Percentiles rank a stretch among this genome's conserved stretches.
Conservation (phyloP, 2,888 invertebrate genomes). For the Pristionchus entomophagus region DNA sequence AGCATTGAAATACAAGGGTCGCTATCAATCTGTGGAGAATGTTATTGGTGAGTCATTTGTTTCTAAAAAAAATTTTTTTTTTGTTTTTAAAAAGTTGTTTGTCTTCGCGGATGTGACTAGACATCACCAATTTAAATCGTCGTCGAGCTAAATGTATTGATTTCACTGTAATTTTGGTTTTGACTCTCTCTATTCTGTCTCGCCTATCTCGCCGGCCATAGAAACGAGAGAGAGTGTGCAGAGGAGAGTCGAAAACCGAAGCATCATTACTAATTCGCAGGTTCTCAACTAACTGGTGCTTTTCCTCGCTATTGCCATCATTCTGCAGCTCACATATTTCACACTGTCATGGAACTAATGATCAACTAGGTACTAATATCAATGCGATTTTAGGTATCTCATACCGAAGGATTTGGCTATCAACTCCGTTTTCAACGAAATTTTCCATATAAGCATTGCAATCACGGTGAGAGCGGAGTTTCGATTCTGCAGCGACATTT, state of each 20-base stretch:
- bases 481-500: too few relatives aligned
- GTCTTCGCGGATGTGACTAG: too few relatives aligned
- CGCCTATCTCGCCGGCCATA: too few relatives aligned
- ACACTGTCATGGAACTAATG: neutral
- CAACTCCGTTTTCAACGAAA: neutral
- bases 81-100: neutral
- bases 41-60: neutral
- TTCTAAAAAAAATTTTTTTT: too few relatives aligned
- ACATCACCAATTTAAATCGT: too few relatives aligned
- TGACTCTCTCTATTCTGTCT: neutral
- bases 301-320: neutral
- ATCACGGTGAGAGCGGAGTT: slow-evolving; percentile 9
- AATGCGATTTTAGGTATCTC: neutral
- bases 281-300: neutral
- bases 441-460: neutral
- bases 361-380: neutral
- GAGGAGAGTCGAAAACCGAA: too few relatives aligned
- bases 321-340: neutral
- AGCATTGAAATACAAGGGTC: neutral
- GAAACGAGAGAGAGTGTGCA: too few relatives aligned
- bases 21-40: slow-evolving; percentile 39
- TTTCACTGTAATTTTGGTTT: too few relatives aligned
- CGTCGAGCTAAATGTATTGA: too few relatives aligned
- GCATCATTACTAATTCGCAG: neutral
- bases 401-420: neutral